Conservation (phyloP, 2,113 vertebrate species). For the Thryonomys swinderianus region DNA sequence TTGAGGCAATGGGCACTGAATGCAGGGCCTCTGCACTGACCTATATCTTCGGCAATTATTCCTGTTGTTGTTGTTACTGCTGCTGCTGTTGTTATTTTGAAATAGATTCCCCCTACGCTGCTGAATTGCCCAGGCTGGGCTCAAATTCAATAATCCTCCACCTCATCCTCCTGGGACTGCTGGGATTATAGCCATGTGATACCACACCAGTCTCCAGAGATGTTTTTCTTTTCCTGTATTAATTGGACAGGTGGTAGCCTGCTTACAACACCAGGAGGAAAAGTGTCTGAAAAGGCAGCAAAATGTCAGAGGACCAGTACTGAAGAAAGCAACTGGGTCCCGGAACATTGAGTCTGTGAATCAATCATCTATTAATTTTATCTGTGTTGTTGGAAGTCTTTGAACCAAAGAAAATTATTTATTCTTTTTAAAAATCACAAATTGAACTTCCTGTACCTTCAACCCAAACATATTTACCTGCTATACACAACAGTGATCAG, state of each 20-base stretch:
- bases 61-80: background rate
- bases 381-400: background rate
- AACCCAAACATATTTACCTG: background rate
- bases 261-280: background rate
- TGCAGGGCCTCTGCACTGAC: background rate
- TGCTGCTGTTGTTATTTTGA: background rate
- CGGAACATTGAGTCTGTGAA: background rate
- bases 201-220: background rate
- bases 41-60: background rate
- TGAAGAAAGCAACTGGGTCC: background rate
- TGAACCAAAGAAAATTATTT: background rate
- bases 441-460: background rate
- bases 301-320: background rate
- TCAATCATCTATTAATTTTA: background rate
- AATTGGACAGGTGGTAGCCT: too few species aligned
- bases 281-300: background rate
- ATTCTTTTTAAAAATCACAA: background rate
- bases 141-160: background rate
- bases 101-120: background rate
- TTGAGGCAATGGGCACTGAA: background rate
- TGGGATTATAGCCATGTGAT: background rate
- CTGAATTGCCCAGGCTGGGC: background rate
- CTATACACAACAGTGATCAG: background rate
- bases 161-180: background rate
- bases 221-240: background rate